These are phyloP conservation scores for Phenganax subtilis DNA, from an alignment of 92 coral and sea anemone species.

Conservation along the genomic window DNA sequence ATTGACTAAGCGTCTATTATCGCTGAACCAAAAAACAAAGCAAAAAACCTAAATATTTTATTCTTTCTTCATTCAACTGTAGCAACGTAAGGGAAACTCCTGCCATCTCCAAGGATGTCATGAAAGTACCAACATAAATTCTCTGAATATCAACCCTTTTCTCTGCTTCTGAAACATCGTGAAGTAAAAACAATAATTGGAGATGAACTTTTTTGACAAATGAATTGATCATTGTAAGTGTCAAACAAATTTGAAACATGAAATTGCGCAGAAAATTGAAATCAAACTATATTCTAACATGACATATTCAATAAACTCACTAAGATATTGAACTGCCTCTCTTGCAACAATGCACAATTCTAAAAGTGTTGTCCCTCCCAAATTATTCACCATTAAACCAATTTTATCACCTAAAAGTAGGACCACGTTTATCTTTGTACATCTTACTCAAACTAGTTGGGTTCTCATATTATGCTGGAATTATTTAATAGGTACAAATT, in stretches of 20 bases:
- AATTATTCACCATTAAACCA: constrained; percentile 82
- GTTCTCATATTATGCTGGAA: not conserved
- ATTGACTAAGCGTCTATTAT: constrained; percentile 7
- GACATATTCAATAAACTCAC: constrained; percentile 42
- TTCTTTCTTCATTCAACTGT: constrained; percentile 66
- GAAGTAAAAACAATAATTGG: not conserved
- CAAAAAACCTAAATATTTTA: constrained; percentile 63
- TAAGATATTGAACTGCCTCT: constrained; percentile 70
- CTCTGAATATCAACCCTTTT: constrained; percentile 70
- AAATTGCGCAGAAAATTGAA: not conserved
- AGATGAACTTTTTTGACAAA: not conserved
- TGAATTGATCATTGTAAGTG: too few species aligned
- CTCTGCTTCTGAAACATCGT: constrained; percentile 43
- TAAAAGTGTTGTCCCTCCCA: constrained; percentile 83
- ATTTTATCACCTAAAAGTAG: constrained; percentile 61
- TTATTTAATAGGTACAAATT: not conserved
- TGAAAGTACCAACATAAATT: constrained; percentile 75
- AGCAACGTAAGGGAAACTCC: constrained; percentile 88
- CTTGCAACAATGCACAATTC: constrained; percentile 79
- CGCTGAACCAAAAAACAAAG: not conserved
- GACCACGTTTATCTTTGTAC: not conserved
- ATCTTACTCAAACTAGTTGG: not conserved
- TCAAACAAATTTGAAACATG: too few species aligned
- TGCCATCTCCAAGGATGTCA: constrained; percentile 97
- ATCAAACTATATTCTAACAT: too few species aligned